Percentiles rank a stretch among this genome's conserved stretches.
Evolutionary conservation across 2,113 vertebrate species (phyloP).

Genomic region (Thermophis baileyi): DNA sequence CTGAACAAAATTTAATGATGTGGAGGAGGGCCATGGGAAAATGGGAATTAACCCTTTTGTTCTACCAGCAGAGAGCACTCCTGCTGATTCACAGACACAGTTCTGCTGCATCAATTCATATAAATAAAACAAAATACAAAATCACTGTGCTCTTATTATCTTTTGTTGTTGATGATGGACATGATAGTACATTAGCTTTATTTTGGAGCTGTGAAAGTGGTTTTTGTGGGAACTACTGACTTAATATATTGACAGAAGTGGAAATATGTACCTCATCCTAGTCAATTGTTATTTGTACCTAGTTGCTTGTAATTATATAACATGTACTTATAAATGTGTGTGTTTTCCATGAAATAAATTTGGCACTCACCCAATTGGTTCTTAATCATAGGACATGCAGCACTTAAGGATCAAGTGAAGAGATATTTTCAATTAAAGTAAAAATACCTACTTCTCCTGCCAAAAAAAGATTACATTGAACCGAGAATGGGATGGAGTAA

Average conservation of each 20-base stretch:
- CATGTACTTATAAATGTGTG: neutral
- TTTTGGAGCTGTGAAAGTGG: neutral
- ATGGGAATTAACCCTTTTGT: neutral
- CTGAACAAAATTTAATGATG: neutral
- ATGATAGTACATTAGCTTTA: neutral
- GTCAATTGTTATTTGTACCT: neutral
- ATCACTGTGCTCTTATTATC: neutral
- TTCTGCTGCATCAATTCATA: neutral
- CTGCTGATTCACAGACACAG: neutral
- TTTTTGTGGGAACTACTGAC: neutral
- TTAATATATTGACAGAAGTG: neutral
- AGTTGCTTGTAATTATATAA: neutral
- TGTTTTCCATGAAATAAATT: neutral
- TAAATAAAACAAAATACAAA: neutral
- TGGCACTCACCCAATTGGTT: neutral
- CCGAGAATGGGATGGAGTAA: constrained; percentile 30
- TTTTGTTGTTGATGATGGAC: neutral
- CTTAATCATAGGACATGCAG: constrained; percentile 23
- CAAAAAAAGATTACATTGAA: neutral
- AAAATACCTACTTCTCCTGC: constrained; percentile 9
- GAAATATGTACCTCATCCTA: neutral
- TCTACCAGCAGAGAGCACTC: neutral
- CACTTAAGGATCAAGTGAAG: neutral
- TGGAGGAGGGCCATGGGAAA: neutral
- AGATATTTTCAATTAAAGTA: constrained; percentile 23